Evolutionary conservation across 2,888 invertebrate species (phyloP).

Genomic region (Sarcophaga variegata): DNA sequence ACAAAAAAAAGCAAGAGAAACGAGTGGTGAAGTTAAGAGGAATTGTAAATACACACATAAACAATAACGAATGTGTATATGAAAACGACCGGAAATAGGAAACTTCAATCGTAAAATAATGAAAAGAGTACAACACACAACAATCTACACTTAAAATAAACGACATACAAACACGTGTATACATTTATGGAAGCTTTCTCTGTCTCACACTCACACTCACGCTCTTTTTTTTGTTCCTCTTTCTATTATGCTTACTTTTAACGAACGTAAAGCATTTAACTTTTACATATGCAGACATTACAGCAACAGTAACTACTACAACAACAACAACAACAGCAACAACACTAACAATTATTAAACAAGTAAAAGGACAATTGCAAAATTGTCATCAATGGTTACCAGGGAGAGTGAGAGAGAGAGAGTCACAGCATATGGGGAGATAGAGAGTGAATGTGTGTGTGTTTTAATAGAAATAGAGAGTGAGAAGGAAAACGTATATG

Average conservation of each 20-base stretch:
- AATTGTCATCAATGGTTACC: slow-evolving; percentile 34
- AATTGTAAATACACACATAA: slow-evolving; percentile 34
- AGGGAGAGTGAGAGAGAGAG: neutral
- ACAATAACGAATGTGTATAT: slow-evolving; percentile 57
- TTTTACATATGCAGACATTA: slow-evolving; percentile 49
- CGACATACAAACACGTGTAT: neutral
- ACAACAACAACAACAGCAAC: neutral
- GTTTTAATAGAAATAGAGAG: no score
- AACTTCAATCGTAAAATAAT: slow-evolving; percentile 69
- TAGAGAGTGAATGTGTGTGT: no score
- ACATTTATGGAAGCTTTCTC: slow-evolving; percentile 5
- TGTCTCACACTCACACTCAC: neutral
- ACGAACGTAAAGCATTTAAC: slow-evolving; percentile 31
- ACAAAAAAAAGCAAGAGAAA: neutral
- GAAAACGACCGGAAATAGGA: slow-evolving; percentile 68
- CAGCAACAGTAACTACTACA: slow-evolving; percentile 13
- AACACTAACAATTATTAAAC: slow-evolving; percentile 44
- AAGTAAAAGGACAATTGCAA: slow-evolving; percentile 58
- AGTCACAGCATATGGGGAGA: neutral
- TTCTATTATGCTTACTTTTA: neutral
- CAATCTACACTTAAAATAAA: neutral
- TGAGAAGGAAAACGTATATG: slow-evolving; percentile 35
- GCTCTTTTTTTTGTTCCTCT: neutral
- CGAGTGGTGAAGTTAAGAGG: neutral
- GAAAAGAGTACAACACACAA: slow-evolving; percentile 46